These are phyloP conservation scores for Elmis aenea DNA, from an alignment of 2,888 invertebrate species.

Conservation along the genomic window DNA sequence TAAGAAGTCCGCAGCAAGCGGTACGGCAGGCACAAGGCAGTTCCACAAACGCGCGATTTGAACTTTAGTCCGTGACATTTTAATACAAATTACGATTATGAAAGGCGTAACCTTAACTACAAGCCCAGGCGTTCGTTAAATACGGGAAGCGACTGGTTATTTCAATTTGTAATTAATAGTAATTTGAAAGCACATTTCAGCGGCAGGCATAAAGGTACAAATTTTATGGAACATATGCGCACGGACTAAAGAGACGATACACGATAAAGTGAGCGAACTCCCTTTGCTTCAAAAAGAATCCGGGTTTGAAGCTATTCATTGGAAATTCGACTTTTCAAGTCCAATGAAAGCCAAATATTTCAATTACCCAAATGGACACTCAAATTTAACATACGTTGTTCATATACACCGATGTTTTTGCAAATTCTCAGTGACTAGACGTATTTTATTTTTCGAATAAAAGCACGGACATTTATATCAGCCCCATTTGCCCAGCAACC, in stretches of 20 bases:
- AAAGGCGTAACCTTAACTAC: constrained; percentile 36
- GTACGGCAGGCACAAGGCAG: too few relatives aligned
- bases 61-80: constrained; percentile 44
- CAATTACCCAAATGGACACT: constrained; percentile 47
- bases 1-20: constrained; percentile 30
- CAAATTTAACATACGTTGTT: constrained; percentile 36
- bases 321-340: constrained; percentile 44
- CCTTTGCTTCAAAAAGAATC: constrained; percentile 39
- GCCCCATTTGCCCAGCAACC: too few relatives aligned
- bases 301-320: constrained; percentile 39
- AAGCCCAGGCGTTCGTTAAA: constrained; percentile 9
- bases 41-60: constrained; percentile 8
- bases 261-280: constrained; percentile 35
- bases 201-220: not conserved
- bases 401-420: constrained; percentile 27
- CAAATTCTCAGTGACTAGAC: constrained; percentile 12
- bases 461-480: too few relatives aligned
- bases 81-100: constrained; percentile 36
- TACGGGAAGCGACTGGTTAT: constrained; percentile 11
- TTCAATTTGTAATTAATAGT: constrained; percentile 11
- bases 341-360: constrained; percentile 43
- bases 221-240: constrained; percentile 13
- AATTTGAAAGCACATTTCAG: constrained; percentile 11
- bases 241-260: constrained; percentile 21
- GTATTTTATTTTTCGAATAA: too few relatives aligned